Evolutionary conservation across 2,888 invertebrate species (phyloP).

Genomic region (Synanthedon myopaeformis): DNA sequence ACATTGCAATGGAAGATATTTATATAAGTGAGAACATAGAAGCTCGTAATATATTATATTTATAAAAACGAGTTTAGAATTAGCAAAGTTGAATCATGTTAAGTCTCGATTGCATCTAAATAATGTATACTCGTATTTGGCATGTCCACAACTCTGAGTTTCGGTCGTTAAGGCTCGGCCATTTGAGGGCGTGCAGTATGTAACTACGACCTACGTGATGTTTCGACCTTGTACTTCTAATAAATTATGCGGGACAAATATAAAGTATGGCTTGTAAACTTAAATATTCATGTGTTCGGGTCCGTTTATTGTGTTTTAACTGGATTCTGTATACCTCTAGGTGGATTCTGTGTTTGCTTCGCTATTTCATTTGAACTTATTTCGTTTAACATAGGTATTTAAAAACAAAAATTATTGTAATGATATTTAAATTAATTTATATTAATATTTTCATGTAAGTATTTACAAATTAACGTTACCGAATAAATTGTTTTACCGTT

Average conservation of each 20-base stretch:
- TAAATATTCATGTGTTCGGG: not conserved
- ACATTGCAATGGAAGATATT: too few species aligned
- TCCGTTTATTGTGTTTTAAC: not conserved
- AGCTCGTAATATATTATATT: not conserved
- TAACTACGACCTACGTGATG: constrained; percentile 1
- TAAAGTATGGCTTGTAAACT: not conserved
- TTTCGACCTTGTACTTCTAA: constrained; percentile 1
- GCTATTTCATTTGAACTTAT: too few species aligned
- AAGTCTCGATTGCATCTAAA: constrained; percentile 3
- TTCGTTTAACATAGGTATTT: too few species aligned
- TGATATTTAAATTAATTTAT: too few species aligned
- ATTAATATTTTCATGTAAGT: too few species aligned
- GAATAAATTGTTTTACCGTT: too few species aligned
- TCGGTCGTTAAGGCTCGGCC: constrained; percentile 6
- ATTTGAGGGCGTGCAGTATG: constrained; percentile 1
- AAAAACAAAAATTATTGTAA: too few species aligned
- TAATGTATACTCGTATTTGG: constrained; percentile 6
- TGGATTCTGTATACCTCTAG: not conserved
- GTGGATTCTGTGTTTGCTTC: not conserved
- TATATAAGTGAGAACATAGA: too few species aligned
- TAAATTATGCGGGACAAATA: constrained; percentile 7
- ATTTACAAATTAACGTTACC: too few species aligned
- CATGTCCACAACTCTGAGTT: constrained; percentile 8
- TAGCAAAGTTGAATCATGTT: not conserved
- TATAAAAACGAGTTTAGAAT: too few species aligned